Evolutionary conservation across 2,888 invertebrate species (phyloP), one percentile per base, ranked within the genome.

Genomic region (Agrotis ipsilon): DNA sequence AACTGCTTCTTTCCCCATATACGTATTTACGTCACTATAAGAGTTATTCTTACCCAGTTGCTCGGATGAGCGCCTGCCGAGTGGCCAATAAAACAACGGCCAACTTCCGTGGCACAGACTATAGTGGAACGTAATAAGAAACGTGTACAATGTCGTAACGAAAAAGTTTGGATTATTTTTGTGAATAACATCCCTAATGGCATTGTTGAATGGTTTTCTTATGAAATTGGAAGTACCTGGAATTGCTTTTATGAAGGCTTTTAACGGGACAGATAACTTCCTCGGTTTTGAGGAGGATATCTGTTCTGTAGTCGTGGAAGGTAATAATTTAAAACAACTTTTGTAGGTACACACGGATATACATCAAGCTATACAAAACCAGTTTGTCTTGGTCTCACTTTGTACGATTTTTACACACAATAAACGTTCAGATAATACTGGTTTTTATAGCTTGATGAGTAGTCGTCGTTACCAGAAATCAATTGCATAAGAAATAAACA

Each of bases 11-110:
- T 57, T 49, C 68, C 57, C 69, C 75, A 52, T 55, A 80, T 69
- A 72, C 68, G 62, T 72, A 71, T 75, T 78, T 71, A 71, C 58
- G 66, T 64, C 55, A 27, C 60, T 65, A 73, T 62, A 68, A 80
- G 71, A 80, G 72, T 80, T 73, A 82, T 84, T 72, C 69, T 70
- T 48, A 32, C 54, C 54, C 76, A 85, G 78, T 79, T 82, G 76
- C 57, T 63, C 71, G 80, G 70, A 83, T 78, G 75, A 80, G 71
- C 62, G 82, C 72, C 70, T 61, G 68, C 74, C 64, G 72, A 83
- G 76, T 71, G 62, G 51, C 73, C 68, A 83, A 84, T 85, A 86
- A 84, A 82, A 81, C 78, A 73, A 72, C 71, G 72, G 54, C 64
- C 66, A 85, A 84, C 81, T 86, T 85, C 77, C 60, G 32, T 32